These are phyloP conservation scores for Melozone crissalis DNA, from an alignment of 2,113 vertebrate species.

Conservation along the genomic window DNA sequence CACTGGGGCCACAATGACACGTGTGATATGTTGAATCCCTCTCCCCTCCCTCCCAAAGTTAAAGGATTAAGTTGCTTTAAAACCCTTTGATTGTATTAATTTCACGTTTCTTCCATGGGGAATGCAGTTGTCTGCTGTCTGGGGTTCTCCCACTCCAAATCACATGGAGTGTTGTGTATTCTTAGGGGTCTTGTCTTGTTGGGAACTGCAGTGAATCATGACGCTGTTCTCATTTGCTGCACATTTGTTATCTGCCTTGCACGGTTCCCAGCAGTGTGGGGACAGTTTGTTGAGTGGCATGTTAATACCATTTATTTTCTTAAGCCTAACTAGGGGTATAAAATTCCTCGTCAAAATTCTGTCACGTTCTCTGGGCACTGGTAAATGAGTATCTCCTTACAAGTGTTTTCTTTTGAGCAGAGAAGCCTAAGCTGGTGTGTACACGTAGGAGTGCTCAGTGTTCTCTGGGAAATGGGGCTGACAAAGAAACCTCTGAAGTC, in stretches of 20 bases:
- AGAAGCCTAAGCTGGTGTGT: not conserved
- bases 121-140: not conserved
- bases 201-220: not conserved
- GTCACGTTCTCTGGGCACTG: constrained; percentile 44
- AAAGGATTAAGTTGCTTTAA: not conserved
- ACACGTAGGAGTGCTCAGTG: not conserved
- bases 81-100: not conserved
- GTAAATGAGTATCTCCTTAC: constrained; percentile 50
- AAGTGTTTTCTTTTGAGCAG: constrained; percentile 35
- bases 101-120: not conserved
- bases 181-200: not conserved
- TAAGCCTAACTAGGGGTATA: constrained; percentile 65
- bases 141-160: not conserved
- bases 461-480: constrained; percentile 50
- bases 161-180: not conserved
- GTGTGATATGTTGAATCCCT: not conserved
- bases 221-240: not conserved
- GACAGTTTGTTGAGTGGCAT: constrained; percentile 48
- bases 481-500: constrained; percentile 65
- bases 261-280: constrained; percentile 16
- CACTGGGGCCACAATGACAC: accelerated
- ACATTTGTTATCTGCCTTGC: constrained; percentile 51
- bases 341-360: constrained; percentile 63
- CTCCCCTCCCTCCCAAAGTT: not conserved
- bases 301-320: constrained; percentile 61